phyloP scores from a whole-genome alignment of 2,797 vertebrate species.

The Echiichthys vipera region DNA sequence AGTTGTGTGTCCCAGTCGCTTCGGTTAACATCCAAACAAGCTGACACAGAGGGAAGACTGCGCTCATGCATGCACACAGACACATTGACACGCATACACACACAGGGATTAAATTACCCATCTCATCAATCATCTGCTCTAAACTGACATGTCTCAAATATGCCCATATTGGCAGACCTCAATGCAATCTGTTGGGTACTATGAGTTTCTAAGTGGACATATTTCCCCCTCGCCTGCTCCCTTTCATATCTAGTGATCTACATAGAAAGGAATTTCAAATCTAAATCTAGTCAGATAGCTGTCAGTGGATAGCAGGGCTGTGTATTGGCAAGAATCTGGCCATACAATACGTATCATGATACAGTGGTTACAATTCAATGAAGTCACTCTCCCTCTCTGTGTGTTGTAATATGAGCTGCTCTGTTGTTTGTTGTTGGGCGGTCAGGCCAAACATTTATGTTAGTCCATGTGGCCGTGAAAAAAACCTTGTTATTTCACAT shows the following conservation, averaged over 20 bases:
- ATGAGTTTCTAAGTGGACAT: conserved; percentile 26
- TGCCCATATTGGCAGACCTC: conserved; percentile 44
- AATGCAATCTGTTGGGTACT: conserved; percentile 45
- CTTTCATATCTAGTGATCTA: conserved; percentile 13
- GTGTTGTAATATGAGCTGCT: no score
- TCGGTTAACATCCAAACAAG: conserved; percentile 1
- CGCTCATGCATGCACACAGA: conserved; percentile 7
- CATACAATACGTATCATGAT: no score
- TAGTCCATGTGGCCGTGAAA: no score
- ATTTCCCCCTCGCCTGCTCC: conserved; percentile 12
- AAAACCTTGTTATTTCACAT: no score
- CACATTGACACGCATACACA: neutral
- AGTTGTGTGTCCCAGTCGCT: conserved; percentile 12
- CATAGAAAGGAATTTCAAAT: neutral
- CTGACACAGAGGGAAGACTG: conserved; percentile 13
- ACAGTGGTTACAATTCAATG: no score
- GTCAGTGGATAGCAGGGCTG: no score
- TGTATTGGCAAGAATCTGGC: no score
- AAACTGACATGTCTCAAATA: conserved; percentile 54
- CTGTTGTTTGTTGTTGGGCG: no score
- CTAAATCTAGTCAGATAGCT: neutral
- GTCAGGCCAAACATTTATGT: no score
- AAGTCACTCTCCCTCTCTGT: no score
- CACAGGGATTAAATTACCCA: conserved; percentile 15
- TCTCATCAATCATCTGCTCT: conserved; percentile 46